Conservation (phyloP, 2,797 vertebrate species). For the Neomorphus geoffroyi region DNA sequence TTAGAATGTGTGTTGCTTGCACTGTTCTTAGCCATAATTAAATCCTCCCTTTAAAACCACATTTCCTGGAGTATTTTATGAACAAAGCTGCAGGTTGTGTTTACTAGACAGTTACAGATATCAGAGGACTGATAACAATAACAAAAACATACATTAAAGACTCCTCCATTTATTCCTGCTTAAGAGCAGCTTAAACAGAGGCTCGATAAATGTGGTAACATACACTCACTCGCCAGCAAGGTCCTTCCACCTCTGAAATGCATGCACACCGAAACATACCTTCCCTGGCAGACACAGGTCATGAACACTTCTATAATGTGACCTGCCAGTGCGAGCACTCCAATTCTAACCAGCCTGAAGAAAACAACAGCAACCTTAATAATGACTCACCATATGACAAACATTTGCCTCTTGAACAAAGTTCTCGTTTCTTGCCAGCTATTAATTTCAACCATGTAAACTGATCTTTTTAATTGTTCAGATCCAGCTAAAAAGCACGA, state of each 20-base stretch:
- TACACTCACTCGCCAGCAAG: not conserved
- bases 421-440: not conserved
- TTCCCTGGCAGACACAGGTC: not conserved
- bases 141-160: not conserved
- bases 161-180: not conserved
- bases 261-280: not conserved
- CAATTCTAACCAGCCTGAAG: not conserved
- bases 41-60: not conserved
- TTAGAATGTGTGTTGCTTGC: not conserved
- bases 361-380: not conserved
- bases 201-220: not conserved
- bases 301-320: not conserved
- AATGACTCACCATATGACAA: not conserved
- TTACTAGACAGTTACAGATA: not conserved
- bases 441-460: not conserved
- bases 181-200: constrained; percentile 3
- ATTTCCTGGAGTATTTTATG: not conserved
- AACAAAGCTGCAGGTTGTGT: not conserved
- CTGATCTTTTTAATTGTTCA: not conserved
- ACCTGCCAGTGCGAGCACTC: not conserved
- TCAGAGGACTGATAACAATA: not conserved
- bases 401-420: not conserved
- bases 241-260: not conserved
- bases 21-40: not conserved
- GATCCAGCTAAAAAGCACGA: not conserved